Evolutionary conservation across 1,140 invertebrate genomes (phyloP).

Genomic region (Protaetia brevitarsis): DNA sequence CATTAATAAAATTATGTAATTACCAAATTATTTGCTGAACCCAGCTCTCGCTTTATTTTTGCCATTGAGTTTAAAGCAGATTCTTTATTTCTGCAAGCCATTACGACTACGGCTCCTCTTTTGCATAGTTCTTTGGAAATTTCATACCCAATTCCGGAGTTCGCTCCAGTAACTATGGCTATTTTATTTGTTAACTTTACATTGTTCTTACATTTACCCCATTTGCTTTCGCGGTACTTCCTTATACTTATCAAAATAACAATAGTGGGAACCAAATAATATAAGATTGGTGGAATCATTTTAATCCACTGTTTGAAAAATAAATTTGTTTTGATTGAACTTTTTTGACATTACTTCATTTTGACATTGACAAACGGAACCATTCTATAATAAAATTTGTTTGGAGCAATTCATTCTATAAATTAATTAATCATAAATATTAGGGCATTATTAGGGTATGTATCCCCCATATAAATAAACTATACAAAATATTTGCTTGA

Average conservation of each 20-base stretch:
- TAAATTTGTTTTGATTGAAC: too few relatives aligned
- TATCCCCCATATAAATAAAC: too few relatives aligned
- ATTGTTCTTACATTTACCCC: conserved; percentile 43
- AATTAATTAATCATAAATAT: too few relatives aligned
- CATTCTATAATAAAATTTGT: too few relatives aligned
- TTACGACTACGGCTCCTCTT: conserved; percentile 66
- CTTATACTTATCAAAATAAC: conserved; percentile 35
- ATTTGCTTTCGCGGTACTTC: conserved; percentile 43
- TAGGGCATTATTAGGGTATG: too few relatives aligned
- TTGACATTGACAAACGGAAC: too few relatives aligned
- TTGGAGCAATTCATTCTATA: too few relatives aligned
- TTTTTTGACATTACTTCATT: too few relatives aligned
- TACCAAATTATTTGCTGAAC: conserved; percentile 22
- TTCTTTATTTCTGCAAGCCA: conserved; percentile 71
- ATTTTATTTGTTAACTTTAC: conserved; percentile 52
- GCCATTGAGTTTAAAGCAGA: conserved; percentile 59
- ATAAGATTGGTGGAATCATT: neutral
- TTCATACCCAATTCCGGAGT: conserved; percentile 59
- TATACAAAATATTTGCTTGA: too few relatives aligned
- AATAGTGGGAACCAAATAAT: conserved; percentile 19
- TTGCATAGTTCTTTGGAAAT: conserved; percentile 53
- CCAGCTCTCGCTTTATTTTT: conserved; percentile 35
- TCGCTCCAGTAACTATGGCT: conserved; percentile 61
- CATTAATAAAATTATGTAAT: neutral
- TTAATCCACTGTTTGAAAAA: neutral